These are phyloP conservation scores for Halichoeres trimaculatus DNA, from an alignment of 2,113 vertebrate species.

Conservation along the genomic window DNA sequence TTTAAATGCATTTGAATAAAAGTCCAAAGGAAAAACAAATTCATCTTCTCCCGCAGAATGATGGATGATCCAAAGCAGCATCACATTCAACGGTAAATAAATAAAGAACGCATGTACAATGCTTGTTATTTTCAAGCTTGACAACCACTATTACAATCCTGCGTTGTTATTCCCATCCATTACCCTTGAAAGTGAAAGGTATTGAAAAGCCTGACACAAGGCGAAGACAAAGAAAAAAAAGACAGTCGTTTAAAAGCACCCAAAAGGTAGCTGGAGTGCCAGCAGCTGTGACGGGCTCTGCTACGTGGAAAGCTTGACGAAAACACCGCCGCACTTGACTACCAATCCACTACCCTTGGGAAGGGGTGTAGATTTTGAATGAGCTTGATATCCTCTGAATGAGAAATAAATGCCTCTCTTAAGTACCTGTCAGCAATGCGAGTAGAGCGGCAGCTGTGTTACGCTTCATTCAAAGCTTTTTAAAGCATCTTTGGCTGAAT, in stretches of 20 bases:
- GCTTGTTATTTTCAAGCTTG: constrained; percentile 16
- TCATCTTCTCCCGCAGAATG: not conserved
- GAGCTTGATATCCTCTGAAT: constrained; percentile 74
- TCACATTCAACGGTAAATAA: constrained; percentile 20
- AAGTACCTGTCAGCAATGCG: constrained; percentile 68
- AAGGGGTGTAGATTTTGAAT: constrained; percentile 62
- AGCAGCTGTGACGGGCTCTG: constrained; percentile 59
- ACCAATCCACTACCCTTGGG: constrained; percentile 47
- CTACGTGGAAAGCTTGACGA: constrained; percentile 43
- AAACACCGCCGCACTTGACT: constrained; percentile 57
- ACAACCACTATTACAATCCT: constrained; percentile 5
- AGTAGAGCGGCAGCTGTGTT: constrained; percentile 63
- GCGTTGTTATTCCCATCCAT: constrained; percentile 28
- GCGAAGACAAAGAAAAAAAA: constrained; percentile 7
- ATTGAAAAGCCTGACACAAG: constrained; percentile 8
- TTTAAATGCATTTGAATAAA: not conserved
- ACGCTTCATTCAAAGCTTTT: constrained; percentile 53
- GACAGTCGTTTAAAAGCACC: constrained; percentile 5
- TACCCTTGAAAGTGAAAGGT: constrained; percentile 28
- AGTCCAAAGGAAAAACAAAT: not conserved
- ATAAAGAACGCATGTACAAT: constrained; percentile 17
- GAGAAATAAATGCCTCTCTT: constrained; percentile 73
- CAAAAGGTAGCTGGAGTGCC: constrained; percentile 50
- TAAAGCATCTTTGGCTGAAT: constrained; percentile 40
- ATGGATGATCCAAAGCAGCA: constrained; percentile 13